A percentile compares a stretch with the other conserved stretches of the same genome.
Evolutionary conservation across 1,140 invertebrate genomes (phyloP).

Genomic region (Pseudomyrmex gracilis): DNA sequence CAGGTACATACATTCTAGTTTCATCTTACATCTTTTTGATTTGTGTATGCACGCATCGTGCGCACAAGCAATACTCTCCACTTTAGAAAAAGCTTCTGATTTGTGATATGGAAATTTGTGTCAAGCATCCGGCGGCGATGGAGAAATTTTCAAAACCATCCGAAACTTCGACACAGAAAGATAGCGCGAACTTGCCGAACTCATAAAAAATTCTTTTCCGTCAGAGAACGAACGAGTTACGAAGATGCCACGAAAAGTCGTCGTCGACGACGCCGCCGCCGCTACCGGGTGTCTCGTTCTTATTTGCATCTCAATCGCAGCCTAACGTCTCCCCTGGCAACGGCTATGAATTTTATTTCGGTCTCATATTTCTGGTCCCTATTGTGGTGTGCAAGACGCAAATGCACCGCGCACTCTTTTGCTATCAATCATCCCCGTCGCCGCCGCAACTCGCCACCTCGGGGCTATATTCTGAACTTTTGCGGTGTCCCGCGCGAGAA

Average conservation of each 20-base stretch:
- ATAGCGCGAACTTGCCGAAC: conserved; percentile 35
- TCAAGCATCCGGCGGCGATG: background rate
- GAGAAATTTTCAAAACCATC: conserved; percentile 13
- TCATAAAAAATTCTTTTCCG: conserved; percentile 51
- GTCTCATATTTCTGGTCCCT: conserved; percentile 65
- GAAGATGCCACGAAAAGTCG: conserved; percentile 32
- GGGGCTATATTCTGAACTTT: conserved; percentile 67
- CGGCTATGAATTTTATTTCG: conserved; percentile 67
- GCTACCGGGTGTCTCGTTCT: conserved; percentile 54
- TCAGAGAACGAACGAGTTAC: conserved; percentile 43
- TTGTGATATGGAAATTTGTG: conserved; percentile 26
- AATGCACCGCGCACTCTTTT: conserved; percentile 17
- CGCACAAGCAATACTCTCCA: conserved; percentile 19
- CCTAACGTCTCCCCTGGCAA: conserved; percentile 57
- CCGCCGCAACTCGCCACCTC: conserved; percentile 63
- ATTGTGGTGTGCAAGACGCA: conserved; percentile 46
- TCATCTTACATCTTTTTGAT: conserved; percentile 11
- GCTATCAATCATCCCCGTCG: conserved; percentile 71
- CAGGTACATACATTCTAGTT: background rate
- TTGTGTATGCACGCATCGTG: background rate
- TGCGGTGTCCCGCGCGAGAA: background rate
- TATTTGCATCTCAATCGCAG: conserved; percentile 71
- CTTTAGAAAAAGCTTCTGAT: conserved; percentile 21
- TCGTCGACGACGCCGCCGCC: conserved; percentile 15
- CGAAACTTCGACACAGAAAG: conserved; percentile 26